Evolutionary conservation across 1,140 invertebrate genomes (phyloP).

Genomic region (Drosophila ohnishii): DNA sequence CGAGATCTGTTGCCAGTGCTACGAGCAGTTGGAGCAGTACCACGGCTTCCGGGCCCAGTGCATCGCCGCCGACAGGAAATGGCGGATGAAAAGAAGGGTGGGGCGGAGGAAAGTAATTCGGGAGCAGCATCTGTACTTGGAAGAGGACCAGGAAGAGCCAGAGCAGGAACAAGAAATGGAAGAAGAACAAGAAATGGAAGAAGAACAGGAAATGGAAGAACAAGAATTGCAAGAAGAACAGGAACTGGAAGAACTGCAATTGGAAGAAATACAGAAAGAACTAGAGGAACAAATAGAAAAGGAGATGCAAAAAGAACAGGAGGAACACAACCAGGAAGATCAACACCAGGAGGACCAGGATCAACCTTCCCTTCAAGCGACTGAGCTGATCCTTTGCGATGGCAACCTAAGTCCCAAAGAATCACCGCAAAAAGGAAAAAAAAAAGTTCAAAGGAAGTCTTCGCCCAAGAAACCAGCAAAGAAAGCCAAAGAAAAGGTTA

Average conservation of each 20-base stretch:
- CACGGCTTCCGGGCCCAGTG: slow-evolving; percentile 63
- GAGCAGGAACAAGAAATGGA: background rate
- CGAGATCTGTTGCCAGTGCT: slow-evolving; percentile 53
- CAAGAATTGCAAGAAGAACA: background rate
- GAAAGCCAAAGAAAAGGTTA: background rate
- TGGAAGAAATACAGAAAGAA: background rate
- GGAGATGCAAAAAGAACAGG: background rate
- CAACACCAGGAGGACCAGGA: background rate
- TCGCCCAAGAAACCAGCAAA: background rate
- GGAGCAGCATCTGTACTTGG: background rate
- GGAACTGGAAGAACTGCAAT: background rate
- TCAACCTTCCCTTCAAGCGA: background rate
- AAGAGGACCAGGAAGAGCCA: background rate
- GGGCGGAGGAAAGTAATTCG: too few species aligned
- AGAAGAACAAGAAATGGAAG: background rate
- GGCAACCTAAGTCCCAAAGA: background rate
- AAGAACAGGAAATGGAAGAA: background rate
- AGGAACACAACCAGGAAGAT: too few species aligned
- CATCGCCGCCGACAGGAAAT: slow-evolving; percentile 45
- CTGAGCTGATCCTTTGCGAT: slow-evolving; percentile 22
- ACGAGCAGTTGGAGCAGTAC: slow-evolving; percentile 49
- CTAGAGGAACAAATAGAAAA: background rate
- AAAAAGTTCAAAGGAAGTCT: background rate
- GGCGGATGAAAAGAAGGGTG: slow-evolving; percentile 25
- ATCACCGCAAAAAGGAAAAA: background rate